Evolutionary conservation across 2,888 invertebrate species (phyloP).

Genomic region (Melinaea marsaeus): DNA sequence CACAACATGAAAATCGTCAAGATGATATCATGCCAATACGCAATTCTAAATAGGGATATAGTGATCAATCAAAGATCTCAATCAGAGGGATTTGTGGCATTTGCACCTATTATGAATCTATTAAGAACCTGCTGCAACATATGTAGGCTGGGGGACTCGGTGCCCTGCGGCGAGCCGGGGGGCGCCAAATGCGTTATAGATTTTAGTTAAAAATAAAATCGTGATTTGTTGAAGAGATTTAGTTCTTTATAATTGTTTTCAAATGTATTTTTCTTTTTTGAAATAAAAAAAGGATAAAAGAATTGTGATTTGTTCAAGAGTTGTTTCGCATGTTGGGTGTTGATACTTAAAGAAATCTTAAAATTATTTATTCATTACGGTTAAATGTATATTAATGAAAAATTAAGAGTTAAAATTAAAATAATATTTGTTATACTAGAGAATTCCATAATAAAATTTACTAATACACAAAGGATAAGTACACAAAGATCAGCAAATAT

Average conservation of each 20-base stretch:
- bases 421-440: no score
- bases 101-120: slow-evolving; percentile 65
- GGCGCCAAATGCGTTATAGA: slow-evolving; percentile 37
- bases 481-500: no score
- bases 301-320: no score
- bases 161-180: slow-evolving; percentile 45
- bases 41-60: slow-evolving; percentile 6
- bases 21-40: neutral
- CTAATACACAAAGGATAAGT: no score
- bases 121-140: slow-evolving; percentile 58
- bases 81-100: slow-evolving; percentile 63
- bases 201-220: slow-evolving; percentile 33
- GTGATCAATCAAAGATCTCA: slow-evolving; percentile 47
- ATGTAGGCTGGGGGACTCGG: slow-evolving; percentile 54
- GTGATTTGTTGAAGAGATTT: slow-evolving; percentile 19
- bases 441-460: no score
- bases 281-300: no score
- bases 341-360: no score
- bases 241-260: neutral
- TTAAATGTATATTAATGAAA: no score
- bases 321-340: no score
- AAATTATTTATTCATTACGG: no score
- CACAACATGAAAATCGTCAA: neutral
- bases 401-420: no score
- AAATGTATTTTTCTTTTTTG: neutral